Evolutionary conservation across 2,113 vertebrate genomes (phyloP), one percentile per base, ranked within the genome.

Genomic region (Heliornis fulica): DNA sequence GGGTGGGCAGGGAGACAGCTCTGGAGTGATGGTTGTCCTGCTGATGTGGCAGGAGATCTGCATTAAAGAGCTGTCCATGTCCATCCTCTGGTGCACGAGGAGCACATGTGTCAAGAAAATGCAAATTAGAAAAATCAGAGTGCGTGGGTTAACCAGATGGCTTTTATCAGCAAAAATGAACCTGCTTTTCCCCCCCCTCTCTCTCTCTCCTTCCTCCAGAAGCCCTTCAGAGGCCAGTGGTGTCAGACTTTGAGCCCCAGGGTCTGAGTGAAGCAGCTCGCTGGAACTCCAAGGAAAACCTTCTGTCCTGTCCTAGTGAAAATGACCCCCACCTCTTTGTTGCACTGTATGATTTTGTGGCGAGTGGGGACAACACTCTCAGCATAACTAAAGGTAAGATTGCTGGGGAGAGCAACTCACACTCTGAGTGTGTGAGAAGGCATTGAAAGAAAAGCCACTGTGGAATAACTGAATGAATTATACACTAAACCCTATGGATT

Each of bases 281-380:
- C 80, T 99, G 99, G 99, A 99, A 99, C 98, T 99, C 99, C 95
- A 99, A 99, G 97, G 99, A 99, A 97, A 99, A 99, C 94, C 98
- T 99, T 31, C 98, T 99, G 77, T 98, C 99, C 8, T 98, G 99
- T 61, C 99, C 99, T 60, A 99, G 99, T 71, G 99, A 99, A 98
- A 99, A 99, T 98, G 99, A 99, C 97, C 99, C 99, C 90, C 99
- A 99, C 96, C 98, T 99, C 93, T 99, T 99, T 59, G 99, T 99
- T 93, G 99, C 99, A 72, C 99, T 99, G 48, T 99, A 99, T n/a
- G 99, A 99, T 83, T 99, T 99, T 40, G 99, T 99, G 89, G 99
- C 99, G 8, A 99, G 99, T 61, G 99, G 99, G 17, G 99, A 99
- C 96, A 99, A 99, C 98, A 99, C 99, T 36, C 99, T 99, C 68